phyloP scores from a whole-genome alignment of 2,888 invertebrate genomes.

The Oligia latruncula region DNA sequence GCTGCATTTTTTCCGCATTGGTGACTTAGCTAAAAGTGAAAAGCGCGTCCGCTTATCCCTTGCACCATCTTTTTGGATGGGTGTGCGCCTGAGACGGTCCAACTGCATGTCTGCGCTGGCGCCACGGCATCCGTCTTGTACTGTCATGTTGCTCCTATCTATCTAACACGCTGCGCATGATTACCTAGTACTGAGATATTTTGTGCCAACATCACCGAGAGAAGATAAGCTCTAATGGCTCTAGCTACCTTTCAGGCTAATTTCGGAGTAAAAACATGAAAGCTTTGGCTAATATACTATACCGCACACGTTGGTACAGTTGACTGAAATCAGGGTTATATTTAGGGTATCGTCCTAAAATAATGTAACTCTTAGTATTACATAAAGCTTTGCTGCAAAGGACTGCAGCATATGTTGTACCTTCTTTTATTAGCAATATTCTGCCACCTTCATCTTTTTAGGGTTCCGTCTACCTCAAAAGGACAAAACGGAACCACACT shows the following conservation, averaged over 20 bases:
- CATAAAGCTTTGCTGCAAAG: not conserved
- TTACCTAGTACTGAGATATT: slow-evolving; percentile 55
- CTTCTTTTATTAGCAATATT: not conserved
- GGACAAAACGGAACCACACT: too few relatives aligned
- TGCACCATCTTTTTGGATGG: slow-evolving; percentile 37
- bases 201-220: slow-evolving; percentile 11
- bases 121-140: slow-evolving; percentile 74
- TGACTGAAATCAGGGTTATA: not conserved
- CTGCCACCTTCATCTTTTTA: too few relatives aligned
- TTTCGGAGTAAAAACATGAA: slow-evolving; percentile 26
- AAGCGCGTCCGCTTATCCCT: slow-evolving; percentile 49
- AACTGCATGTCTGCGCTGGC: slow-evolving; percentile 78
- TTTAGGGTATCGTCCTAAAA: too few relatives aligned
- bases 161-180: slow-evolving; percentile 59
- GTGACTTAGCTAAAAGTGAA: not conserved
- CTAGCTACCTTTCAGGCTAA: slow-evolving; percentile 17
- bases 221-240: slow-evolving; percentile 8
- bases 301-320: slow-evolving; percentile 33
- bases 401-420: not conserved
- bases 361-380: not conserved
- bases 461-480: too few relatives aligned
- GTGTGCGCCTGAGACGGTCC: slow-evolving; percentile 72
- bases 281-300: not conserved
- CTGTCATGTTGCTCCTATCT: slow-evolving; percentile 62
- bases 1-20: not conserved